Conservation (phyloP, 2,797 vertebrate genomes). For the Apogon talboti region DNA sequence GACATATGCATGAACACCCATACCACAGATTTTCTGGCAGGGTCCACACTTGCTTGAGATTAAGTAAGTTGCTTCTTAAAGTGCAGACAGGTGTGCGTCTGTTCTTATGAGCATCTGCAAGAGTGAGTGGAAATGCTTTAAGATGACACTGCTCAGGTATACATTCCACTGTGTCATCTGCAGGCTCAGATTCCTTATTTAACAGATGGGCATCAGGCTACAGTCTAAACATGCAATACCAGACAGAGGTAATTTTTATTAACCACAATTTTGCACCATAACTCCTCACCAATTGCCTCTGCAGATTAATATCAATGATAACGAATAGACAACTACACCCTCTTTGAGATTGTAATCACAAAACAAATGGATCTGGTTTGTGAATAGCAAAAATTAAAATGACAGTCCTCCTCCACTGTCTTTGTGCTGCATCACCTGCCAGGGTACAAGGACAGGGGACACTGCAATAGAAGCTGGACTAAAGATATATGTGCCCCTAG, state of each 20-base stretch:
- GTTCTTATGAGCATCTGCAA: slow-evolving; percentile 41
- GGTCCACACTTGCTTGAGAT: slow-evolving; percentile 44
- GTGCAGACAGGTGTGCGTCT: slow-evolving; percentile 70
- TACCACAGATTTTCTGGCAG: slow-evolving; percentile 62
- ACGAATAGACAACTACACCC: slow-evolving; percentile 38
- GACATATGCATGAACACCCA: slow-evolving; percentile 57
- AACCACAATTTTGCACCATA: slow-evolving; percentile 56
- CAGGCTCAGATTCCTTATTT: slow-evolving; percentile 45
- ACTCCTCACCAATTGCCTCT: slow-evolving; percentile 41
- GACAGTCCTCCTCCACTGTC: slow-evolving; percentile 43
- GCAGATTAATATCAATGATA: slow-evolving; percentile 62
- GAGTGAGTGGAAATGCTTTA: slow-evolving; percentile 32
- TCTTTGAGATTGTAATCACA: slow-evolving; percentile 49
- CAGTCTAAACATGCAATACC: slow-evolving; percentile 63
- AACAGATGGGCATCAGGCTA: slow-evolving; percentile 54
- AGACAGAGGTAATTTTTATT: slow-evolving; percentile 39
- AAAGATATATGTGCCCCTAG: slow-evolving; percentile 65
- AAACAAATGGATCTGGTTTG: slow-evolving; percentile 64
- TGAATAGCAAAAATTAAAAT: slow-evolving; percentile 52
- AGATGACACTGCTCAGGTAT: slow-evolving; percentile 61
- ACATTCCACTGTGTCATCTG: slow-evolving; percentile 45
- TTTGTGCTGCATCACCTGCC: slow-evolving; percentile 71
- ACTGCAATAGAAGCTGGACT: slow-evolving; percentile 38
- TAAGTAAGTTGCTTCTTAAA: slow-evolving; percentile 54
- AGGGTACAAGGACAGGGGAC: slow-evolving; percentile 55